Conservation (phyloP, 2,797 vertebrate species). For the Typhlichthys eigenmanni region DNA sequence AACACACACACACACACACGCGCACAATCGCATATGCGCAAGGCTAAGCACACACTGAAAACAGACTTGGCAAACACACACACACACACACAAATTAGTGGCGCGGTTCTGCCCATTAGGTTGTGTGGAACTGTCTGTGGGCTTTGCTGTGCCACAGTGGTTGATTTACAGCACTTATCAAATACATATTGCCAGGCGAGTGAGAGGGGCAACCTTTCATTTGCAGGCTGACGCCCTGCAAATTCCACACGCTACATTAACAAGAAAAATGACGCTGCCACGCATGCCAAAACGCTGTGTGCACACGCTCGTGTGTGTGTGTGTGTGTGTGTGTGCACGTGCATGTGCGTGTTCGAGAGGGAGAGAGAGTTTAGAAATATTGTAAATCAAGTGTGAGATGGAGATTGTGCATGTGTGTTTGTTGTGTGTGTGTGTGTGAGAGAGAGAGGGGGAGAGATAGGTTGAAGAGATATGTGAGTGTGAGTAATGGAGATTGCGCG, state of each 20-base stretch:
- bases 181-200: constrained; percentile 81
- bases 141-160: constrained; percentile 55
- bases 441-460: too few species aligned
- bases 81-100: constrained; percentile 35
- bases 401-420: neutral
- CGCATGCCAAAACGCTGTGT: constrained; percentile 60
- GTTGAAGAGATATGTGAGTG: too few species aligned
- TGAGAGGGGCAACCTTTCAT: constrained; percentile 86
- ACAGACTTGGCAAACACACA: constrained; percentile 2
- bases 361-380: constrained; percentile 1
- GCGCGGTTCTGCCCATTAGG: constrained; percentile 59
- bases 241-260: constrained; percentile 84
- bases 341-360: constrained; percentile 14
- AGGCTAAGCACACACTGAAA: neutral
- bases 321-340: constrained; percentile 3
- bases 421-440: neutral
- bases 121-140: constrained; percentile 60
- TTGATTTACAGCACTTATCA: constrained; percentile 78
- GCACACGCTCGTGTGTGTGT: neutral
- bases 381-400: too few species aligned
- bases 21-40: neutral
- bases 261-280: constrained; percentile 78
- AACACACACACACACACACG: neutral
- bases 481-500: too few species aligned
- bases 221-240: constrained; percentile 77